phyloP scores from a whole-genome alignment of 2,888 invertebrate genomes.

The Heteromurus nitidus region DNA sequence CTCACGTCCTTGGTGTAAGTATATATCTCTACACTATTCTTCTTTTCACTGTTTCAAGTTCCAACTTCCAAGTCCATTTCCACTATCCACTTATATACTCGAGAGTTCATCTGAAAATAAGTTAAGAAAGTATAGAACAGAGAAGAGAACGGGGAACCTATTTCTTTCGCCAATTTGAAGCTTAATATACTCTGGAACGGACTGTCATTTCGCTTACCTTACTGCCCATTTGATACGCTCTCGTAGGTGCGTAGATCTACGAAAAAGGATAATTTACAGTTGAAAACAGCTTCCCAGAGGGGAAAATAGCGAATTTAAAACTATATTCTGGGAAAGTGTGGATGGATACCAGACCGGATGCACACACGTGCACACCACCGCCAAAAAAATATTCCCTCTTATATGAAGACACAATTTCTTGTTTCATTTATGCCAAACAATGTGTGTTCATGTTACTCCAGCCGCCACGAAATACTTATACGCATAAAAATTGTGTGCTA shows the following conservation, averaged over 20 bases:
- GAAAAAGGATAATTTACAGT: neutral
- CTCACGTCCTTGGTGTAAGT: too few species aligned
- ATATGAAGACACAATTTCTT: conserved; percentile 25
- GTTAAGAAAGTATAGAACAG: conserved; percentile 2
- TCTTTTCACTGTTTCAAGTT: neutral
- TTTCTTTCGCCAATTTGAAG: conserved; percentile 29
- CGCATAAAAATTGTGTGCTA: neutral
- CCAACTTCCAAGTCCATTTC: conserved; percentile 51
- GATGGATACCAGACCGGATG: too few species aligned
- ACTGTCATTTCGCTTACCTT: conserved; percentile 9
- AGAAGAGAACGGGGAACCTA: conserved; percentile 1
- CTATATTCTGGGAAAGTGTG: conserved; percentile 13
- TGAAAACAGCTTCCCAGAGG: neutral
- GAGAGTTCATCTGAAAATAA: neutral
- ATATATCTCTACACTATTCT: too few species aligned
- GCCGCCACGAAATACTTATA: neutral
- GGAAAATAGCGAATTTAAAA: conserved; percentile 29
- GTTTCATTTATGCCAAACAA: conserved; percentile 19
- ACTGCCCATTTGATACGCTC: neutral
- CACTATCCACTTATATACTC: neutral
- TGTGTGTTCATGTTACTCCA: neutral
- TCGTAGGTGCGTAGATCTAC: too few species aligned
- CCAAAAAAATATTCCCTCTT: too few species aligned
- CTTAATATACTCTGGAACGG: conserved; percentile 44
- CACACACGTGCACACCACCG: too few species aligned